phyloP scores from a whole-genome alignment of 2,797 vertebrate species.

The Bufotes viridis region DNA sequence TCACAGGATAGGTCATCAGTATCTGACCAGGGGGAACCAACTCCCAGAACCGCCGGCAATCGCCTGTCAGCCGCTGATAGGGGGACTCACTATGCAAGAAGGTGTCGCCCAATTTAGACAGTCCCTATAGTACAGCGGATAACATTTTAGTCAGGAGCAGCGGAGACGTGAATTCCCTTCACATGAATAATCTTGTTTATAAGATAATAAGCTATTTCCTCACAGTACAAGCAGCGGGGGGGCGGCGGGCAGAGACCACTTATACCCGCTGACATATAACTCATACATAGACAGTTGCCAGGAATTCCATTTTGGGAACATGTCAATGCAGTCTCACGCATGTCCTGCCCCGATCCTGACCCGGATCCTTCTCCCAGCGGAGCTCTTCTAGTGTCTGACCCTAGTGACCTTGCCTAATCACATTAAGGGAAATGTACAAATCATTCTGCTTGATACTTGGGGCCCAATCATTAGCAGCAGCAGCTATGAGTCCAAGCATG shows the following conservation, averaged over 20 bases:
- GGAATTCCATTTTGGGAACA: background rate
- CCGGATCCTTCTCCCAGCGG: background rate
- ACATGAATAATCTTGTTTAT: background rate
- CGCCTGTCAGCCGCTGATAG: background rate
- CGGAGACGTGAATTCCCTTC: background rate
- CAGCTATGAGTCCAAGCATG: background rate
- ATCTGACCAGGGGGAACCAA: too few relatives aligned
- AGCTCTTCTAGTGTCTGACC: constrained; percentile 1
- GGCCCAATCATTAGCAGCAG: background rate
- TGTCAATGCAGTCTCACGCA: constrained; percentile 21
- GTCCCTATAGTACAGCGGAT: background rate
- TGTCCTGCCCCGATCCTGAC: constrained; percentile 18
- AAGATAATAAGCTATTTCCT: background rate
- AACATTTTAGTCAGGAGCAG: background rate
- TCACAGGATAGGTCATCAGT: too few relatives aligned
- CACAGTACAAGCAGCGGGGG: constrained; percentile 1
- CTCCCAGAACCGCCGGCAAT: too few relatives aligned
- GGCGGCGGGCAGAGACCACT: constrained; percentile 9
- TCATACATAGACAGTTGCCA: background rate
- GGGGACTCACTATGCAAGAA: background rate
- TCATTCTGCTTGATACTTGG: background rate
- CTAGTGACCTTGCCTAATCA: background rate
- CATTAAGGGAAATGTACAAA: background rate
- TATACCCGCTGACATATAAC: constrained; percentile 21
- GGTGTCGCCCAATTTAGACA: background rate